phyloP scores from a whole-genome alignment of 2,797 vertebrate species.

The Ibycter americanus region DNA sequence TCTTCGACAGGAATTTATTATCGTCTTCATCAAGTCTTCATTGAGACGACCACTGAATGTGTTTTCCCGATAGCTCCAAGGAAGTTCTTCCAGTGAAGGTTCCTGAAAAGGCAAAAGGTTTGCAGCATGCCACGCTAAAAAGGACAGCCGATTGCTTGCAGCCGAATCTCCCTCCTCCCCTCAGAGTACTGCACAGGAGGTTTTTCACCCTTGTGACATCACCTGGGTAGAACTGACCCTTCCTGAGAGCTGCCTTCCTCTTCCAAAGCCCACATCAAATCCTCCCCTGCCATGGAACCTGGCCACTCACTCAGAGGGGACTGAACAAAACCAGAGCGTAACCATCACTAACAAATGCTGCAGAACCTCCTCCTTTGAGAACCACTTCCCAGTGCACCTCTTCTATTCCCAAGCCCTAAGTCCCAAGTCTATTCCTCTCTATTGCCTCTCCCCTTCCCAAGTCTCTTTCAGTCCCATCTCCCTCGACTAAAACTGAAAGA shows the following conservation, averaged over 20 bases:
- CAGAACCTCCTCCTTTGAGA: not conserved
- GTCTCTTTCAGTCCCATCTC: not conserved
- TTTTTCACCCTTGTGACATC: not conserved
- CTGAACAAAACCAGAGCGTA: not conserved
- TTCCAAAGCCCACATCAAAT: not conserved
- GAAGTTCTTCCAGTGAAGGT: slow-evolving; percentile 68
- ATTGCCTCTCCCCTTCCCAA: not conserved
- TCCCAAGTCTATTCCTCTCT: not conserved
- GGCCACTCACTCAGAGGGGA: not conserved
- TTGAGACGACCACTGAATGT: slow-evolving; percentile 63
- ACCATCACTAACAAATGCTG: not conserved
- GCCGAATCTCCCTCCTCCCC: not conserved
- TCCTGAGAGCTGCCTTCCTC: not conserved
- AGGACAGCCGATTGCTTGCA: not conserved
- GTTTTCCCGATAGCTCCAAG: slow-evolving; percentile 78
- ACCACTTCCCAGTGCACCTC: not conserved
- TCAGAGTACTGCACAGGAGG: not conserved
- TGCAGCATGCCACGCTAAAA: not conserved
- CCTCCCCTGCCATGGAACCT: not conserved
- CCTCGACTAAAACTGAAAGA: not conserved
- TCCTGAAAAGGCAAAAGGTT: slow-evolving; percentile 69
- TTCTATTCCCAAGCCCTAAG: not conserved
- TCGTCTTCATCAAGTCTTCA: slow-evolving; percentile 53
- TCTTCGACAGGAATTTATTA: slow-evolving; percentile 72
- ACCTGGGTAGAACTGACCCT: not conserved